Base-by-base conservation (phyloP, 2,888 invertebrate genomes). In the Osmoderma eremita region DNA sequence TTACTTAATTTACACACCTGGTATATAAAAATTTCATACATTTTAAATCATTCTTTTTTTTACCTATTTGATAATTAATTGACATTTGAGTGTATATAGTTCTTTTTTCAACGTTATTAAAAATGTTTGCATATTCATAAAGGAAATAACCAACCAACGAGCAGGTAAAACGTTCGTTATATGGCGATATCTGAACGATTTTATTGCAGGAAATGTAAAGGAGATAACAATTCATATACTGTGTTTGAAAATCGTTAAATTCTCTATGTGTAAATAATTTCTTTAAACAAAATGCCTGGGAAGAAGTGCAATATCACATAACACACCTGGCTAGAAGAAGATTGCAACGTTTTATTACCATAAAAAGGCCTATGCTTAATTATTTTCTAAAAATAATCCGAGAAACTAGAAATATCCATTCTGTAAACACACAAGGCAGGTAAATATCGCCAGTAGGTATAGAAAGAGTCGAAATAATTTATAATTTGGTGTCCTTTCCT, bases 151-250 rank as follows among this genome's bases (percentile, higher is more conserved):
- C 30, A 45, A 3, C 8, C 30, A 53, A 36, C 58, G n/a, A 41
- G 30, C 24, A 41, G 18, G 42, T 58, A 20, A 45, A 4, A 45
- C 18, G 30, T 36, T 41, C 24, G 45, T 45, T 45, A 45, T 45
- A 15, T 61, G 45, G 45, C 45, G 18, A n/a, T 30, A 36, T 61
- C 30, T 61, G 58, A 56, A 61, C 58, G 45, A 17, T 61, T 61
- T 61, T 61, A 61, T 61, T 61, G 45, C 58, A 61, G 58, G 58
- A 61, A 61, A 45, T 61, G 42, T 58, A 61, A 17, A 61, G 17
- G 24, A 61, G 45, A 45, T 61, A 61, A 61, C 45, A 61, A 61
- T 30, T 61, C 58, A 45, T 61, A 61, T 45, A 17, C 42, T 8
- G 13, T 45, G 58, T 61, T 61, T 48, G 48, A 61, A 61, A 61